These are phyloP conservation scores for Delphinapterus leucas DNA, from an alignment of 2,113 vertebrate species.

Conservation along the genomic window DNA sequence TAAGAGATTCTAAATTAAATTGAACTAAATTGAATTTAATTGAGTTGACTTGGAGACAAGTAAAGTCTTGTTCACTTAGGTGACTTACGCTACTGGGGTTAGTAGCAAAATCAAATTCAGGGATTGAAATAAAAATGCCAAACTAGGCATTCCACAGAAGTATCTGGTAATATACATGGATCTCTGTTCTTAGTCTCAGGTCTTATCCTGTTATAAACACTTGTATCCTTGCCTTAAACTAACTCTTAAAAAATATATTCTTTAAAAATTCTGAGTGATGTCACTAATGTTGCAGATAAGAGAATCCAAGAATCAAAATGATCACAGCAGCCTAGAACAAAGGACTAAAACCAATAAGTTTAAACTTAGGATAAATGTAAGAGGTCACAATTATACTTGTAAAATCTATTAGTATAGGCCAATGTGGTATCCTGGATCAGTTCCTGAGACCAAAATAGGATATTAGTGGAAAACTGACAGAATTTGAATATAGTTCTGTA, in stretches of 20 bases:
- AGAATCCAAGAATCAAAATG: neutral
- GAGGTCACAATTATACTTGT: neutral
- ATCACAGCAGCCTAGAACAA: neutral
- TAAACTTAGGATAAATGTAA: neutral
- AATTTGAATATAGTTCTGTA: neutral
- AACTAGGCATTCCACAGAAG: neutral
- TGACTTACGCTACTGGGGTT: neutral
- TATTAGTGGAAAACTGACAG: neutral
- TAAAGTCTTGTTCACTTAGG: neutral
- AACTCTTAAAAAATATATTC: neutral
- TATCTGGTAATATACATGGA: neutral
- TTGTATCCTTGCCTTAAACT: neutral
- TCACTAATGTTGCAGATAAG: neutral
- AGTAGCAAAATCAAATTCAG: neutral
- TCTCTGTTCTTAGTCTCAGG: neutral
- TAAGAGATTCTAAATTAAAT: neutral
- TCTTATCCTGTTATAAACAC: neutral
- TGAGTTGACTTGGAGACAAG: neutral
- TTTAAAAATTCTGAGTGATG: neutral
- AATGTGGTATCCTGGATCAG: neutral
- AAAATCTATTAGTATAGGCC: neutral
- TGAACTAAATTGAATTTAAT: neutral
- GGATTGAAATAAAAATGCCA: neutral
- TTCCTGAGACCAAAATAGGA: neutral
- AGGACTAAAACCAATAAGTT: neutral